Evolutionary conservation across 2,797 vertebrate genomes (phyloP), one percentile per base, ranked within the genome.

Genomic region (Enoplosus armatus): DNA sequence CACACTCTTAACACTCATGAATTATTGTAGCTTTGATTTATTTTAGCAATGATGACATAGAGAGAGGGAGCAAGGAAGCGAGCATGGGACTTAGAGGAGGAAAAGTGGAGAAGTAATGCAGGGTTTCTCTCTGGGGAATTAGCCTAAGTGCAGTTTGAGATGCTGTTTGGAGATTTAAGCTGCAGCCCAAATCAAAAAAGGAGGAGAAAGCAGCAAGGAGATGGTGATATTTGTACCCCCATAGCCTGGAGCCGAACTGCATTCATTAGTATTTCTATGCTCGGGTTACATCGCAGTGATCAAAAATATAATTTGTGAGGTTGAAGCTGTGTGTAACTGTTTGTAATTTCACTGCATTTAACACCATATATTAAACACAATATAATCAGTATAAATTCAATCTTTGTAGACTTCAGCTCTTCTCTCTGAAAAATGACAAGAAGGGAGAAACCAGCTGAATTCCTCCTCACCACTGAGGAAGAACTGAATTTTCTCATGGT

Each of bases 21-120:
- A 93, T 93, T 89, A 92, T 92, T 92, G 75, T 80, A 61, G 82
- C 87, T 91, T 89, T 92, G 89, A 91, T 93, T 90, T 90, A 84
- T 89, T 92, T 90, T 69, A 71, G 79, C 72, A 51, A 14, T 77
- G 86, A 90, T 87, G 91, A 84, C 84, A 85, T 72, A 54, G 50
- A 51, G 53, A 72, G 50, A 41, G 53, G 67, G 66, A 60, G 63
- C 43, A 37, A 64, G 70, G 18, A 14, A 69, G 65, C 12, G 45
- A 85, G 71, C 72, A 9, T 47, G 60, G 77, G 73, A 79, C 77
- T 76, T 66, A 63, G 53, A 61, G 61, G 55, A 79, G 79, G 71
- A 77, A 75, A 70, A 83, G 71, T 67, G 66, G 77, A 31, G 64
- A 78, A 86, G 87, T 78, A 77, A 78, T 79, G 85, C 83, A 53